These are phyloP conservation scores for Indicator indicator DNA, from an alignment of 2,113 vertebrate genomes.

Conservation along the genomic window DNA sequence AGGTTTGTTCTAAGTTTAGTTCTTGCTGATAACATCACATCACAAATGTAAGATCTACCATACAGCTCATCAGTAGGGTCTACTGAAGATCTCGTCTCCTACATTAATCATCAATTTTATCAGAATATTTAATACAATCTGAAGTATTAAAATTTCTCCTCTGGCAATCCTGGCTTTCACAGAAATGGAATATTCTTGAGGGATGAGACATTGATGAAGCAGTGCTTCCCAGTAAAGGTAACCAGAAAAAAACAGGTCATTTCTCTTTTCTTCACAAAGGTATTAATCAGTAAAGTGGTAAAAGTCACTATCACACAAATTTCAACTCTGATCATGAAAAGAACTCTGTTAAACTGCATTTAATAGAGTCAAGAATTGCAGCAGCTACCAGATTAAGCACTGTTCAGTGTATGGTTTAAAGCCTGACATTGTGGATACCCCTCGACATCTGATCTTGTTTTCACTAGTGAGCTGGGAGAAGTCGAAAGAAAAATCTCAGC, in stretches of 20 bases:
- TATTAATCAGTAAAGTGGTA: too few species aligned
- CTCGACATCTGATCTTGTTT: background rate
- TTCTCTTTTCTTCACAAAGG: background rate
- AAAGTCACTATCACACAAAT: background rate
- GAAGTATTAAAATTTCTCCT: background rate
- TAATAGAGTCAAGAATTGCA: background rate
- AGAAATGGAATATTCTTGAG: background rate
- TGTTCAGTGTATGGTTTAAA: background rate
- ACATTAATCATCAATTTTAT: background rate
- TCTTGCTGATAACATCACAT: constrained; percentile 8
- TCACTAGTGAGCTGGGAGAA: background rate
- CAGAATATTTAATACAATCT: background rate
- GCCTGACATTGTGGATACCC: background rate
- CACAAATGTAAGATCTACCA: background rate
- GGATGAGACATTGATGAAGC: background rate
- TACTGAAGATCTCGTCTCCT: background rate
- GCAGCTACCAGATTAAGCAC: background rate
- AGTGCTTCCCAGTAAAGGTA: background rate
- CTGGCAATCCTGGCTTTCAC: background rate
- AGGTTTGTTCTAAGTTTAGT: background rate
- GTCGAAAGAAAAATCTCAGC: background rate
- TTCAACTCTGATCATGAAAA: background rate
- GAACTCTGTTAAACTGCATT: background rate
- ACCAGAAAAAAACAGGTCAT: background rate
- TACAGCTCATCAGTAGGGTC: background rate